Percentiles rank a stretch among this genome's conserved stretches.
phyloP scores from a whole-genome alignment of 2,888 invertebrate genomes.

The Bimastos eiseni region DNA sequence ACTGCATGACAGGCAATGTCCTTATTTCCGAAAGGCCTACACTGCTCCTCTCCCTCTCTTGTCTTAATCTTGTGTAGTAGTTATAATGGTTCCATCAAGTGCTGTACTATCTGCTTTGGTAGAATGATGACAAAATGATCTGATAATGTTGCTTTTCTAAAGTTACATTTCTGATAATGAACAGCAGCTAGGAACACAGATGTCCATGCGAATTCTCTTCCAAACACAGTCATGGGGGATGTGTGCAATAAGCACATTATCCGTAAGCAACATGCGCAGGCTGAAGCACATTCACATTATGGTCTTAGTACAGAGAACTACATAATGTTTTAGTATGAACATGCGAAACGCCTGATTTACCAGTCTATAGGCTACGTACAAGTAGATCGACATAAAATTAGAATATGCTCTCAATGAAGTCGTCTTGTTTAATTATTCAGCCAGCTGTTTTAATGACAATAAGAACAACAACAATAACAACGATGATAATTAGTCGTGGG shows the following conservation, averaged over 20 bases:
- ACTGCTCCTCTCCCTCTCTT: not conserved
- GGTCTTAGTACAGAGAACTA: not conserved
- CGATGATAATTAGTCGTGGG: not conserved
- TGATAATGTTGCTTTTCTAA: not conserved
- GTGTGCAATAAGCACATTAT: not conserved
- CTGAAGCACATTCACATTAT: not conserved
- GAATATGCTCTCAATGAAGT: not conserved
- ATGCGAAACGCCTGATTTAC: not conserved
- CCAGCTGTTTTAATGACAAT: too few relatives aligned
- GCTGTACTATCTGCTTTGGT: not conserved
- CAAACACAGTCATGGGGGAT: too few relatives aligned
- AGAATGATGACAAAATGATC: not conserved
- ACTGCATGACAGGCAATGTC: not conserved
- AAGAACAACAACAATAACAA: too few relatives aligned
- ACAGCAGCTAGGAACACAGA: not conserved
- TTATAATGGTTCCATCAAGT: not conserved
- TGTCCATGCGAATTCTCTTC: too few relatives aligned
- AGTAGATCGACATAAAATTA: not conserved
- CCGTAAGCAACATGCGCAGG: not conserved
- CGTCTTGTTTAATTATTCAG: not conserved
- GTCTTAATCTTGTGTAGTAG: not conserved
- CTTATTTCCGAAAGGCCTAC: not conserved
- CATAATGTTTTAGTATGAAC: not conserved
- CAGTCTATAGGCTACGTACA: too few relatives aligned
- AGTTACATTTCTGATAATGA: not conserved